Evolutionary conservation across 2,113 vertebrate species (phyloP), one percentile per base, ranked within the genome.

Genomic region (Pseudorectes ferrugineus): DNA sequence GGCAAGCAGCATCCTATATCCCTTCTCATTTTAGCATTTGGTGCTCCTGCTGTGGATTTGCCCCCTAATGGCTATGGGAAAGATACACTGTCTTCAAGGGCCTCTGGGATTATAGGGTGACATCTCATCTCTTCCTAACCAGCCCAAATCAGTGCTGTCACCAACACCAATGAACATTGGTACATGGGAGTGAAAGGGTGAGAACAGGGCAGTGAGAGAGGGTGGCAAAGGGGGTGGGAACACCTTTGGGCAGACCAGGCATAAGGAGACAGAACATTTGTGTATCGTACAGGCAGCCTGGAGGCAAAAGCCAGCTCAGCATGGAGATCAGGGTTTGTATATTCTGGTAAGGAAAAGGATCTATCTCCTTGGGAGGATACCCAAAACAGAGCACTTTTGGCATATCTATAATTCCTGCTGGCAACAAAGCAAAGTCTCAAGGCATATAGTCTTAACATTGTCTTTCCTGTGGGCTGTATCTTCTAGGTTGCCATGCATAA

Each of bases 161-260:
- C 31, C 36, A 38, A 6, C n/a, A 49, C 20, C 24, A 21, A 5
- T 57, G n/a, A 28, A 24, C 11, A 6, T 7, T n/a, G 22, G 19
- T 54, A 45, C 19, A 26, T 35, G 49, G 55, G 45, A 68, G 29
- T 42, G 26, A 61, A 46, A 79, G 54, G 15, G 4, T 67, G 25
- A 52, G 58, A 79, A 22, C 31, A 57, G 36, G 42, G 46, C 23
- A 17, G 36, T 31, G 58, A 79, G 23, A 72, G 11, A 38, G 14
- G 28, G 13, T n/a, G 14, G 12, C 18, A 38, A n/a, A 62, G 23
- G 2, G 2, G 4, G 0, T 21, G 36, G 14, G 36, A 43, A 18
- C 51, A 14, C 17, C 20, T 42, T 68, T 42, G n/a, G 51, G 42
- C 12, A 76, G 35, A 24, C 14, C 20, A 35, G 23, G 45, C 26